Percentiles rank a stretch among this genome's conserved stretches.
These are phyloP conservation scores for Archaeoteleia sp. DNA, from an alignment of 2,888 invertebrate species.

Conservation along the genomic window DNA sequence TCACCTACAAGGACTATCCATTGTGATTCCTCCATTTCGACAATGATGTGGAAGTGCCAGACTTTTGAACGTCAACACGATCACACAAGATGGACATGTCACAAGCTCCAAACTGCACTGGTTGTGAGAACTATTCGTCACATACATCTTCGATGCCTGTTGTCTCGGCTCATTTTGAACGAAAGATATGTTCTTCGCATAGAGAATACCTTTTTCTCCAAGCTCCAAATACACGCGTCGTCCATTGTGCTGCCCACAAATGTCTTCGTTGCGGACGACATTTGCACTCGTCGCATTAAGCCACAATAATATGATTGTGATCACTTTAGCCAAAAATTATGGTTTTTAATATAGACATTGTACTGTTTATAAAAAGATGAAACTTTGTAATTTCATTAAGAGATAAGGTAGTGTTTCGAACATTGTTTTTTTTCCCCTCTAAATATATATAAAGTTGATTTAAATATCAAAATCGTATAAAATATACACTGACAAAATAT, in stretches of 20 bases:
- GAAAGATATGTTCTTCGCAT: slow-evolving; percentile 70
- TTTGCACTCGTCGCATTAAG: slow-evolving; percentile 54
- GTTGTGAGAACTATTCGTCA: slow-evolving; percentile 72
- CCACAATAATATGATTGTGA: slow-evolving; percentile 48
- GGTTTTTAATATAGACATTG: too few species aligned
- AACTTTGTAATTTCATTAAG: too few species aligned
- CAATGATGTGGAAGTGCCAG: slow-evolving; percentile 73
- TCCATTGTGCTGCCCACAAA: slow-evolving; percentile 73
- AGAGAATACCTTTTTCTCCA: slow-evolving; percentile 70
- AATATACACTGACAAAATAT: too few species aligned
- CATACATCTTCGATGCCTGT: slow-evolving; percentile 56
- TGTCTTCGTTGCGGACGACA: slow-evolving; percentile 70
- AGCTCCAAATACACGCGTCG: slow-evolving; percentile 72
- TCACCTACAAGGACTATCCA: slow-evolving; percentile 74
- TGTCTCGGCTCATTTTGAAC: slow-evolving; percentile 61
- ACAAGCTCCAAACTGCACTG: slow-evolving; percentile 81
- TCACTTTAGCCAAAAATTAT: too few species aligned
- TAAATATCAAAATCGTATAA: too few species aligned
- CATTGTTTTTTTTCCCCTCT: too few species aligned
- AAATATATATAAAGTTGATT: too few species aligned
- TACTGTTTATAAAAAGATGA: too few species aligned
- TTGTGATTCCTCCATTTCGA: slow-evolving; percentile 68
- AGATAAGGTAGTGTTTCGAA: too few species aligned
- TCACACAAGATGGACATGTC: slow-evolving; percentile 83
- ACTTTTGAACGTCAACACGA: slow-evolving; percentile 76